Conservation (phyloP, 1,140 invertebrate species). For the Apolygus lucorum region DNA sequence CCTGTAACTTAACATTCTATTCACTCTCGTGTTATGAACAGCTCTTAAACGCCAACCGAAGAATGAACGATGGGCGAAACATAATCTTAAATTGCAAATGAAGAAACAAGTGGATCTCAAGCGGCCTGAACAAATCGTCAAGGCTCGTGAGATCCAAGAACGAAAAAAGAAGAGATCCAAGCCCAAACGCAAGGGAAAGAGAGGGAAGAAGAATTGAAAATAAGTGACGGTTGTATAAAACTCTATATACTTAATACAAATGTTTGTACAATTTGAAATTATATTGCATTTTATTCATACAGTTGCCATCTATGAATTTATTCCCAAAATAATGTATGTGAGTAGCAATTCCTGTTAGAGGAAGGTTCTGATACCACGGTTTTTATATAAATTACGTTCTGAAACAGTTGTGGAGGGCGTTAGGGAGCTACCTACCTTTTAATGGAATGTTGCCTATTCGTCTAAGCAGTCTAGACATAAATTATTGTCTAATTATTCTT, state of each 20-base stretch:
- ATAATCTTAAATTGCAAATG: slow-evolving; percentile 32
- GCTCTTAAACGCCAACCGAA: slow-evolving; percentile 15
- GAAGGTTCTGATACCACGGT: background rate
- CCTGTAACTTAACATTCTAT: no score
- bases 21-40: no score
- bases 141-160: slow-evolving; percentile 34
- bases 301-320: background rate
- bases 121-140: slow-evolving; percentile 33
- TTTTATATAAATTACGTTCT: background rate
- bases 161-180: slow-evolving; percentile 26
- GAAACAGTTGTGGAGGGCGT: no score
- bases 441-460: no score
- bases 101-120: slow-evolving; percentile 29
- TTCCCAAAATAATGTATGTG: background rate
- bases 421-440: no score
- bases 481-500: no score
- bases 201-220: slow-evolving; percentile 1
- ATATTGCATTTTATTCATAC: background rate
- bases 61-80: slow-evolving; percentile 33
- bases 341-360: background rate
- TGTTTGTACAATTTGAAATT: background rate
- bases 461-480: no score
- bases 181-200: slow-evolving; percentile 14
- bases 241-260: background rate
- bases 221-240: background rate